A percentile compares a stretch with the other conserved stretches of the same genome.
These are phyloP conservation scores for Acanthis flammea DNA, from an alignment of 2,797 vertebrate species.

Conservation along the genomic window DNA sequence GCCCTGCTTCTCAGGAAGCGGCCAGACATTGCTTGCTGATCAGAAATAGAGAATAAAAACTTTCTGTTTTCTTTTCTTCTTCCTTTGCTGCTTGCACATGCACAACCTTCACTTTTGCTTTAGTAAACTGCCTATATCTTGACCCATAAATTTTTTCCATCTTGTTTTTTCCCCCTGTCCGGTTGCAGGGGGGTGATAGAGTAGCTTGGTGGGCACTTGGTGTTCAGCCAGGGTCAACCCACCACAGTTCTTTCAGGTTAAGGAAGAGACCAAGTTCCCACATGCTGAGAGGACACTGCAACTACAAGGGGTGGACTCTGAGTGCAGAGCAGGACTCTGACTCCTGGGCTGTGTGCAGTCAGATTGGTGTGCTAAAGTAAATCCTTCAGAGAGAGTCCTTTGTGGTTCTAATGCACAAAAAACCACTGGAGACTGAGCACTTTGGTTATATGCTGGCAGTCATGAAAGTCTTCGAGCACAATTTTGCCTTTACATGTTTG, in stretches of 20 bases:
- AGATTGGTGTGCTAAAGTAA: not conserved
- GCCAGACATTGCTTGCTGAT: not conserved
- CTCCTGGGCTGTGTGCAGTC: not conserved
- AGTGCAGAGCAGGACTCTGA: not conserved
- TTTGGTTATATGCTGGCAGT: not conserved
- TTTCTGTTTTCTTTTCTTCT: not conserved
- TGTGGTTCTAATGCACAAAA: not conserved
- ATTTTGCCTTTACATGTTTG: not conserved
- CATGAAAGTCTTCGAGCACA: not conserved
- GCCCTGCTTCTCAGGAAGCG: not conserved
- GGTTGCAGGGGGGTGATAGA: not conserved
- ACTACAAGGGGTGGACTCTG: not conserved
- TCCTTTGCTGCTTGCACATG: not conserved
- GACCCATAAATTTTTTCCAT: not conserved
- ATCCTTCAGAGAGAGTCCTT: not conserved
- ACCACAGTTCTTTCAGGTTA: not conserved
- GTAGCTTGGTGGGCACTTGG: not conserved
- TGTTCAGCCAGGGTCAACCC: not conserved
- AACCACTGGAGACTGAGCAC: not conserved
- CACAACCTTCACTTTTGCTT: not conserved
- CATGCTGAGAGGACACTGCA: not conserved
- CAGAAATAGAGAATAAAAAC: not conserved
- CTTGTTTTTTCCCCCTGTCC: not conserved
- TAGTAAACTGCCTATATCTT: not conserved
- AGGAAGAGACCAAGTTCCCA: not conserved